Evolutionary conservation across 2,797 vertebrate genomes (phyloP), one percentile per base, ranked within the genome.

Genomic region (Chanos chanos): DNA sequence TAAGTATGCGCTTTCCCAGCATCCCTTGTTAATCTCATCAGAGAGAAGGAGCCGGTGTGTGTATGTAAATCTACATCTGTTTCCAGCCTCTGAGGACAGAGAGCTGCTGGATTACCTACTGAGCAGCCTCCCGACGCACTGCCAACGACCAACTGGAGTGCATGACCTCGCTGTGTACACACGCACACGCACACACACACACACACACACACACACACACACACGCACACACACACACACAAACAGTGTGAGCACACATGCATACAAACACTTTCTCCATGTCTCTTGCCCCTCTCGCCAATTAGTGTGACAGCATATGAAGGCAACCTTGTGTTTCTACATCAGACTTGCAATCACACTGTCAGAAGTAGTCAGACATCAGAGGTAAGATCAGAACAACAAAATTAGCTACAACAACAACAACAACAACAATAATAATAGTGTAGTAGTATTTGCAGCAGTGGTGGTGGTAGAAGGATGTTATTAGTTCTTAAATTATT

Each of bases 41-140:
- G 67, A 73, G 70, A 53, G 58, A 39, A 54, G 67, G 61, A 73
- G 59, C 61, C 61, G 67, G 67, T 61, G 70, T 64, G 66, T 59
- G 60, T 76, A 76, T 76, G 70, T 73, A 73, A 76, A 76, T 76
- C 64, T 70, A 71, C 74, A 76, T 72, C 74, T 76, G 74, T 65
- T 73, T n/a, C 59, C 57, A 64, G 68, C 61, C 61, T 68, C 67
- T 61, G 63, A 73, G 66, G 66, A 58, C 28, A 59, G 40, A 47
- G 44, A 61, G 61, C 48, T 43, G 57, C 64, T 73, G 64, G 70
- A 73, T 64, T 55, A 52, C 69, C 55, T 66, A 66, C 61, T 57
- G 73, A 66, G 68, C 51, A 64, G 60, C 55, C 53, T 66, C 27
- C 28, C 54, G 54, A 34, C 30, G 49, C 48, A 56, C 61, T 59